These are phyloP conservation scores for Loriculus beryllinus DNA, from an alignment of 2,797 vertebrate species.

Conservation along the genomic window DNA sequence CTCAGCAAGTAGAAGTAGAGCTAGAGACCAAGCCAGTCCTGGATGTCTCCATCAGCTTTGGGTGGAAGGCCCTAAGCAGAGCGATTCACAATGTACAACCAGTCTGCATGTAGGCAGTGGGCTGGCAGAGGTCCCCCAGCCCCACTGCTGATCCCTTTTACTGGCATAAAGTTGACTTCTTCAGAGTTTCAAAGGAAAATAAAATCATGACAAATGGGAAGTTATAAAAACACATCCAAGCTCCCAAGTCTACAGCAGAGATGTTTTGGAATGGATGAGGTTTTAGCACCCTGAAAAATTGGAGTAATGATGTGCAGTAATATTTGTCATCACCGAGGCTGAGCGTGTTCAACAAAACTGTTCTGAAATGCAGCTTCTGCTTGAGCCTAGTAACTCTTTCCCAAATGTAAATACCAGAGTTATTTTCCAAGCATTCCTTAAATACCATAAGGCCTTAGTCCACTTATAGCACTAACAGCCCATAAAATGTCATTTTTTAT, in stretches of 20 bases:
- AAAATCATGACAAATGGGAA: constrained; percentile 2
- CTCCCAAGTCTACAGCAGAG: neutral
- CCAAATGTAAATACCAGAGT: constrained; percentile 9
- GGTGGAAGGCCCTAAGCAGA: neutral
- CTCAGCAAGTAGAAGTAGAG: neutral
- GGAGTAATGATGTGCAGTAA: constrained; percentile 39
- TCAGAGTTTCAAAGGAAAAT: neutral
- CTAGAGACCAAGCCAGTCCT: neutral
- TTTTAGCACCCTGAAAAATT: constrained; percentile 45
- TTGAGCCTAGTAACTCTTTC: neutral
- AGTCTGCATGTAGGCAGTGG: neutral
- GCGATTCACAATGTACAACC: neutral
- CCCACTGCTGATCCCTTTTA: accelerated
- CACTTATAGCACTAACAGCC: constrained; percentile 52
- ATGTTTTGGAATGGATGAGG: constrained; percentile 26
- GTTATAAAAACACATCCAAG: neutral
- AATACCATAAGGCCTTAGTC: constrained; percentile 39
- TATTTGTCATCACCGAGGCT: constrained; percentile 38
- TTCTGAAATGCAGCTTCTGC: constrained; percentile 26
- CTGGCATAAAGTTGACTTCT: neutral
- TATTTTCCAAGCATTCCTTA: constrained; percentile 41
- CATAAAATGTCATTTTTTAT: constrained; percentile 60
- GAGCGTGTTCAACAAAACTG: constrained; percentile 25
- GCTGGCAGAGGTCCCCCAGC: neutral
- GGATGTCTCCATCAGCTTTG: neutral